phyloP scores from a whole-genome alignment of 2,797 vertebrate genomes.

The Xenops minutus region DNA sequence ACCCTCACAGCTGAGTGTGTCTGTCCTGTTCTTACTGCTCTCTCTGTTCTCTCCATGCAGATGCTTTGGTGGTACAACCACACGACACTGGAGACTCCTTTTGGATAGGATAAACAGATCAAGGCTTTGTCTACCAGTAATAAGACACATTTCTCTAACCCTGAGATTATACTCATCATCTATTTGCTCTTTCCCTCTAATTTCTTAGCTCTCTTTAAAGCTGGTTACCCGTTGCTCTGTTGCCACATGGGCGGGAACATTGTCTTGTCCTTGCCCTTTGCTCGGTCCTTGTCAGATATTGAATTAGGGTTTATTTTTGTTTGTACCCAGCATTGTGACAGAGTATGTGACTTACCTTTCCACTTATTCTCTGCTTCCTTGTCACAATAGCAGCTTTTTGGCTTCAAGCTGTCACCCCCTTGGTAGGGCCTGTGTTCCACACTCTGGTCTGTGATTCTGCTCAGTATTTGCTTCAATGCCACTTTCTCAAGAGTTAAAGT shows the following conservation, averaged over 20 bases:
- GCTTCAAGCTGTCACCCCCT: background rate
- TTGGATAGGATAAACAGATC: background rate
- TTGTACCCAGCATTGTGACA: background rate
- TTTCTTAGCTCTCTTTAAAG: background rate
- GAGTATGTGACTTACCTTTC: background rate
- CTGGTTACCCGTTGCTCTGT: background rate
- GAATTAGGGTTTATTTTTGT: background rate
- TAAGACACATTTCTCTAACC: background rate
- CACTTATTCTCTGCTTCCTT: background rate
- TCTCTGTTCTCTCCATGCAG: background rate
- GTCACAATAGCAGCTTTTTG: background rate
- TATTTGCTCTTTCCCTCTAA: background rate
- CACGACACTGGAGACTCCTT: background rate
- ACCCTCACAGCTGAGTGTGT: background rate
- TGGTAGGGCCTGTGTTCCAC: background rate
- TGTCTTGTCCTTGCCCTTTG: background rate
- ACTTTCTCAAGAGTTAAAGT: background rate
- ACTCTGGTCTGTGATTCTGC: background rate
- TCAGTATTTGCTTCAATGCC: background rate
- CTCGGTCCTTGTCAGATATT: background rate
- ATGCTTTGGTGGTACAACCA: background rate
- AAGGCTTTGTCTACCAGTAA: background rate
- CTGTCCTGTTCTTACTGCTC: background rate
- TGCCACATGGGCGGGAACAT: fast-evolving
- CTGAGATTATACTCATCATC: background rate